phyloP scores from a whole-genome alignment of 1,140 invertebrate species.

The Drosophila pachea region DNA sequence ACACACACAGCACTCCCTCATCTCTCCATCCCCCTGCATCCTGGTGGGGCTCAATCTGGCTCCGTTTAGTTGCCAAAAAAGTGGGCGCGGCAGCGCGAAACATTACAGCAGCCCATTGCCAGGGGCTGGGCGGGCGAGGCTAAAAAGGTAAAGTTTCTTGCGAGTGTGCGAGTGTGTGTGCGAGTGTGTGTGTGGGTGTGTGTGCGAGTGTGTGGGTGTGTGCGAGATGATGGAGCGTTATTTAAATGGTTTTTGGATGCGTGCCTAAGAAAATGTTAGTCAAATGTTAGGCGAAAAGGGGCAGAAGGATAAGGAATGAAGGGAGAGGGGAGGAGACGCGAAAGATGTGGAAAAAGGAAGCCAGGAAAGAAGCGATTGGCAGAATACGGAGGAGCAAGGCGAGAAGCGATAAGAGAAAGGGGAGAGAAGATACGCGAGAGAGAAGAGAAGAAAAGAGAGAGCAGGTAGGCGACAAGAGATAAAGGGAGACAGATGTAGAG shows the following conservation, averaged over 20 bases:
- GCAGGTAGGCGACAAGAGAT: no score
- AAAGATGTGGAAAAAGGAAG: no score
- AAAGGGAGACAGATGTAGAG: no score
- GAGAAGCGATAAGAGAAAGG: no score
- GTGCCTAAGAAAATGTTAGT: conserved; percentile 74
- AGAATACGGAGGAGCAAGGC: no score
- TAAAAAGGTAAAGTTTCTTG: conserved; percentile 52
- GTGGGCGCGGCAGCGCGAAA: conserved; percentile 25
- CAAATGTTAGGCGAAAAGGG: not conserved
- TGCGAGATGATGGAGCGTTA: conserved; percentile 66
- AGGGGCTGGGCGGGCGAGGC: conserved; percentile 10
- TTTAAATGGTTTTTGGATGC: conserved; percentile 73
- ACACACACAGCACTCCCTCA: no score
- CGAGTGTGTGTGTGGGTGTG: not conserved
- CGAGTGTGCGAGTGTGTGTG: conserved; percentile 1
- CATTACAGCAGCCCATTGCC: conserved; percentile 36
- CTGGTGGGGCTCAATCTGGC: no score
- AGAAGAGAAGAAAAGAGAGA: no score
- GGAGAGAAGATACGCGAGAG: no score
- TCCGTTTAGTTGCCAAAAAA: not conserved
- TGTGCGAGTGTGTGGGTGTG: conserved; percentile 12
- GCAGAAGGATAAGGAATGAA: no score
- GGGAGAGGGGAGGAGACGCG: no score
- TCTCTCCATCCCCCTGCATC: not conserved
- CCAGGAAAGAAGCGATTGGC: no score